A percentile compares a stretch with the other conserved stretches of the same genome.
These are phyloP conservation scores for Cheiracanthium punctorium DNA, from an alignment of 2,888 invertebrate genomes.

Conservation along the genomic window DNA sequence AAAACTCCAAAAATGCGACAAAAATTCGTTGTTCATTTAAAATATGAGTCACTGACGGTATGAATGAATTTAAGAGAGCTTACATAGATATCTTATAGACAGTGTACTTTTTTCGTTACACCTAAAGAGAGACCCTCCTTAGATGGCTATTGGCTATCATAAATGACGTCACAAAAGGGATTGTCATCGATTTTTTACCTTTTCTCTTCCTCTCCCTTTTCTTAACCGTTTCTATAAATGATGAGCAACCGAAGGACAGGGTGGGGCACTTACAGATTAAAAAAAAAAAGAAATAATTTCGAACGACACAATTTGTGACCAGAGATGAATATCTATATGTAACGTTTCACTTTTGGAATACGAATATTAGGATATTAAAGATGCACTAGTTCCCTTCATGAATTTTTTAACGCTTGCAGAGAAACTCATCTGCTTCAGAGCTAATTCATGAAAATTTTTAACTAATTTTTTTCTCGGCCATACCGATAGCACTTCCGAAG, in stretches of 20 bases:
- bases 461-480: too few relatives aligned
- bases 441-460: too few relatives aligned
- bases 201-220: neutral
- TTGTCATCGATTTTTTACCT: constrained; percentile 32
- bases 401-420: neutral
- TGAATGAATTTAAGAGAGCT: too few relatives aligned
- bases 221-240: constrained; percentile 41
- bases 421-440: too few relatives aligned
- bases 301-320: neutral
- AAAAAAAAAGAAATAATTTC: neutral
- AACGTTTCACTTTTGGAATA: neutral
- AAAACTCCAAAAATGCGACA: too few relatives aligned
- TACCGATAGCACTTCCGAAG: too few relatives aligned
- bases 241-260: constrained; percentile 28
- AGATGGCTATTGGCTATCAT: constrained; percentile 21
- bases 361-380: neutral
- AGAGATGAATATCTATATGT: constrained; percentile 8
- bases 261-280: neutral
- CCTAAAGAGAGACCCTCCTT: constrained; percentile 35
- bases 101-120: too few relatives aligned
- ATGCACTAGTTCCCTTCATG: neutral
- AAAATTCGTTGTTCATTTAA: too few relatives aligned
- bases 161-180: constrained; percentile 41
- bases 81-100: too few relatives aligned
- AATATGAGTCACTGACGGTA: too few relatives aligned